Conservation (phyloP, 2,113 vertebrate species). For the Monarcha castaneiventris region DNA sequence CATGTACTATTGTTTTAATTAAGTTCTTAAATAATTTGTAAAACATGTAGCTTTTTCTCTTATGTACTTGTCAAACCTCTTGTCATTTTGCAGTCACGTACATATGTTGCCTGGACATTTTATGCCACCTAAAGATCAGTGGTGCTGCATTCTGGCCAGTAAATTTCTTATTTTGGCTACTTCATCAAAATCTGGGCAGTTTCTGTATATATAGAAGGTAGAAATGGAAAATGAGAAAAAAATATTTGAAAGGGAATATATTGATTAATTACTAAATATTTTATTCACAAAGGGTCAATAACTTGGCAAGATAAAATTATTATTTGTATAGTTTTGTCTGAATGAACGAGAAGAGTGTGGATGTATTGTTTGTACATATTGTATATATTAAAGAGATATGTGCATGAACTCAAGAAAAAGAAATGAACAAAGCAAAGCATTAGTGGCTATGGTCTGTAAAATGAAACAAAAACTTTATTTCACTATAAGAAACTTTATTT, state of each 20-base stretch:
- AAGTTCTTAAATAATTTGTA: constrained; percentile 64
- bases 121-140: constrained; percentile 89
- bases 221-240: constrained; percentile 87
- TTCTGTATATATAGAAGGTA: constrained; percentile 97
- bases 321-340: constrained; percentile 99
- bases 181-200: constrained; percentile 84
- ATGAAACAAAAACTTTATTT: constrained; percentile 97
- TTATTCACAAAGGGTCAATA: constrained; percentile 98
- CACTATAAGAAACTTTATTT: constrained; percentile 99
- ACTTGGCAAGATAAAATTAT: constrained; percentile 96
- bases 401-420: constrained; percentile 98
- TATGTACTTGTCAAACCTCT: constrained; percentile 81
- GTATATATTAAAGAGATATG: constrained; percentile 99
- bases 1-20: constrained; percentile 74
- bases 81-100: constrained; percentile 85
- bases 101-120: constrained; percentile 94
- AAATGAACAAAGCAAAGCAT: constrained; percentile 92
- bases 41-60: constrained; percentile 77
- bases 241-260: constrained; percentile 98
- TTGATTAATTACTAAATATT: constrained; percentile 93
- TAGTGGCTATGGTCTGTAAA: constrained; percentile 99
- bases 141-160: constrained; percentile 95
- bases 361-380: constrained; percentile 99
- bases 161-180: constrained; percentile 98
- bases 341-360: constrained; percentile 94